phyloP scores from a whole-genome alignment of 2,113 vertebrate species.

The Lepus timidus region DNA sequence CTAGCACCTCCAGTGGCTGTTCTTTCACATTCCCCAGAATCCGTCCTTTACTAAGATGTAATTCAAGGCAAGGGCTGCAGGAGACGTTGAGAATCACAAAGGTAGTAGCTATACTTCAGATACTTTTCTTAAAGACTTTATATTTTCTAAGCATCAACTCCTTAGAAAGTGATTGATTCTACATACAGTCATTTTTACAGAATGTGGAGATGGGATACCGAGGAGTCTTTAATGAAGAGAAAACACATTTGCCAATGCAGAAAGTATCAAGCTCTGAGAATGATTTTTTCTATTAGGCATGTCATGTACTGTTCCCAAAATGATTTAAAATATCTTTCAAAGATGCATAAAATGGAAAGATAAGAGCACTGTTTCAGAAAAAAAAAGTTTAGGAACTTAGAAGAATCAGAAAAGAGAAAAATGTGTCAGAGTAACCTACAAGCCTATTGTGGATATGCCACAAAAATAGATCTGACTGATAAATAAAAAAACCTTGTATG shows the following conservation, averaged over 20 bases:
- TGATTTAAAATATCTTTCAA: constrained; percentile 51
- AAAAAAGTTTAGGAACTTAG: constrained; percentile 39
- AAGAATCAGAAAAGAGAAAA: background rate
- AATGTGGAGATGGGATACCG: background rate
- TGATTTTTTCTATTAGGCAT: constrained; percentile 41
- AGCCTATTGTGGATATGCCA: background rate
- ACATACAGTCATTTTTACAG: background rate
- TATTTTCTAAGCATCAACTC: background rate
- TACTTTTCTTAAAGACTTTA: background rate
- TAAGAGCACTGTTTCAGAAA: constrained; percentile 34
- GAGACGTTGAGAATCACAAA: background rate
- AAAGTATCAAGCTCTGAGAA: constrained; percentile 9
- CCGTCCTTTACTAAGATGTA: background rate
- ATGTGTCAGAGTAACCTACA: constrained; percentile 55
- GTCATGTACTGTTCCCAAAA: constrained; percentile 18
- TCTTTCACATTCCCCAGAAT: background rate
- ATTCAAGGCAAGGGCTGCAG: background rate
- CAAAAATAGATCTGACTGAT: constrained; percentile 23
- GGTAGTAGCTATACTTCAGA: background rate
- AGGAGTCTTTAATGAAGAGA: constrained; percentile 25
- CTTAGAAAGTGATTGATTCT: background rate
- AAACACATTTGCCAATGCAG: constrained; percentile 10
- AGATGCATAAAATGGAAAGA: constrained; percentile 34
- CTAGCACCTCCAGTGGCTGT: background rate
- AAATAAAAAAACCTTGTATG: constrained; percentile 39